Percentiles rank a stretch among this genome's conserved stretches.
phyloP scores from a whole-genome alignment of 1,140 invertebrate species.

The Brachionus angularis region DNA sequence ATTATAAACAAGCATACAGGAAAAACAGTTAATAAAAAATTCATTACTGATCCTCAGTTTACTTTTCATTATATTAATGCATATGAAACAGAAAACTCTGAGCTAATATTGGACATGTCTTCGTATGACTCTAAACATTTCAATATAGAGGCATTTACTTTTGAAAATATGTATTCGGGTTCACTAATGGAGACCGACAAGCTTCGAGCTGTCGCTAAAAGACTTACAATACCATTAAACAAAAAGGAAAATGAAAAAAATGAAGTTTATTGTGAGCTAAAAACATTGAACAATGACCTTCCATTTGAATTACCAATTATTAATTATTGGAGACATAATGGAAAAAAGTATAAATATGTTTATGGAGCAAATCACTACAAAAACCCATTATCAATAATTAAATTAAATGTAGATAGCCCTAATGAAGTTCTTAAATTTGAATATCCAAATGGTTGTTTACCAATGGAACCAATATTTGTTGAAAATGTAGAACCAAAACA shows the following conservation, averaged over 20 bases:
- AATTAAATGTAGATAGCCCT: constrained; percentile 54
- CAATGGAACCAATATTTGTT: constrained; percentile 54
- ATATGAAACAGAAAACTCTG: constrained; percentile 63
- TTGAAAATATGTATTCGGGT: constrained; percentile 14
- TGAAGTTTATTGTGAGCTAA: constrained; percentile 14
- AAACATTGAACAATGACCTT: constrained; percentile 1
- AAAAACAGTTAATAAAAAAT: constrained; percentile 62
- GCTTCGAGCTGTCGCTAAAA: neutral
- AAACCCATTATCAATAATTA: constrained; percentile 50
- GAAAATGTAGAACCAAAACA: constrained; percentile 47
- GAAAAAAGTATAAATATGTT: constrained; percentile 72
- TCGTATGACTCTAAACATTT: constrained; percentile 36
- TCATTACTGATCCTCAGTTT: constrained; percentile 70
- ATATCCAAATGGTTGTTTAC: constrained; percentile 47
- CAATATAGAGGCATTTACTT: neutral
- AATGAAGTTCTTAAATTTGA: constrained; percentile 48
- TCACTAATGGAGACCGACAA: neutral
- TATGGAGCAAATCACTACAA: constrained; percentile 64
- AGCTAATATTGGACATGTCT: constrained; percentile 17
- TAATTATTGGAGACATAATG: constrained; percentile 67
- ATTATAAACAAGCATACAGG: constrained; percentile 58
- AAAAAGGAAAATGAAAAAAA: neutral
- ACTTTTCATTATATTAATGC: constrained; percentile 84
- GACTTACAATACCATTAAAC: constrained; percentile 17
- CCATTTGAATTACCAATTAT: constrained; percentile 65